A percentile compares a stretch with the other conserved stretches of the same genome.
Evolutionary conservation across 1,140 invertebrate genomes (phyloP).

Genomic region (Drosophila lacteicornis): DNA sequence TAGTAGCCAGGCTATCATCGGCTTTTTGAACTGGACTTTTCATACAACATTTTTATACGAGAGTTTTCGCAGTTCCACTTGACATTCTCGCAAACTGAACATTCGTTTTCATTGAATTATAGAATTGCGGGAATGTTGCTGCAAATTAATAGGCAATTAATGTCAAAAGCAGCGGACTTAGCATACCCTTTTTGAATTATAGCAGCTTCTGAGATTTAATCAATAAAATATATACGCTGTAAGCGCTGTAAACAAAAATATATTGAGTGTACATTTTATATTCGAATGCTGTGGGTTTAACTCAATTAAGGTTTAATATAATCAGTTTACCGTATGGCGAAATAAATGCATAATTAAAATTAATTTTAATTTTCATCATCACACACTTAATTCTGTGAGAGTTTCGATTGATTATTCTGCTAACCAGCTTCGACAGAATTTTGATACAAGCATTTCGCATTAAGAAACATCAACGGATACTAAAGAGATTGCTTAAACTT

Average conservation of each 20-base stretch:
- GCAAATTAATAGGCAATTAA: constrained; percentile 76
- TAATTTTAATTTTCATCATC: constrained; percentile 32
- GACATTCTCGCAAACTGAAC: constrained; percentile 25
- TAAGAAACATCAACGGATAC: background rate
- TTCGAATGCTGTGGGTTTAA: constrained; percentile 19
- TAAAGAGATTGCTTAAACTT: background rate
- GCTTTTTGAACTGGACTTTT: constrained; percentile 7
- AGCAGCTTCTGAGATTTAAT: constrained; percentile 14
- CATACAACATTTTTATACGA: background rate
- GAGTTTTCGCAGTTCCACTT: constrained; percentile 19
- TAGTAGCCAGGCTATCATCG: constrained; percentile 34
- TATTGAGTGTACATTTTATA: background rate
- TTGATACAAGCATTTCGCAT: background rate
- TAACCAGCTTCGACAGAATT: background rate
- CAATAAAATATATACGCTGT: constrained; percentile 21
- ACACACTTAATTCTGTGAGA: constrained; percentile 11
- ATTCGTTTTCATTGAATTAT: constrained; percentile 47
- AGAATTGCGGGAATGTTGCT: constrained; percentile 49
- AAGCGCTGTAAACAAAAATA: constrained; percentile 4
- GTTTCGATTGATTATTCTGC: too few relatives aligned
- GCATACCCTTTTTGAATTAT: constrained; percentile 37
- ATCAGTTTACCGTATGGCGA: constrained; percentile 28
- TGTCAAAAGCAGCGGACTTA: constrained; percentile 37
- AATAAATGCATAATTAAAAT: constrained; percentile 50
- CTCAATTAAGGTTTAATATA: constrained; percentile 57